Base-by-base conservation (phyloP, 2,888 invertebrate genomes). In the Epirrita christyi region DNA sequence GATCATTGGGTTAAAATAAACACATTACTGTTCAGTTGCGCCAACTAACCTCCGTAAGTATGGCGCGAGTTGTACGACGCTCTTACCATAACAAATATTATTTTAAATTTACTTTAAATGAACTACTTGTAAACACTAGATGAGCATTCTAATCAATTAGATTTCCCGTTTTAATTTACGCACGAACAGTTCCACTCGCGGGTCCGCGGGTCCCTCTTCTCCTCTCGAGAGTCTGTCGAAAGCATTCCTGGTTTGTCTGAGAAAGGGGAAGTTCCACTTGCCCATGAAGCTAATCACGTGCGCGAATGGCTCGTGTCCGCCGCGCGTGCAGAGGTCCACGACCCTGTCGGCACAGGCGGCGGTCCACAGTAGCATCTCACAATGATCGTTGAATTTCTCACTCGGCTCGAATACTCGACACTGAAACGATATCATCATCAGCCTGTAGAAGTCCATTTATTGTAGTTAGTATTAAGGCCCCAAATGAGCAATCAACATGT, bases 381-480 rank as follows among this genome's bases (percentile, higher is more conserved):
- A 81, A 70, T 88, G 93, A 40, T 91, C 86, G 73, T 95, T 95
- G 81, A 94, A 94, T 59, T 91, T 84, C 71, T 94, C 94, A 59
- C 94, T 94, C 70, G 93, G 93, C 65, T 95, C 95, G 77, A 95
- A 95, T 0, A 95, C 93, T 8, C 53, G 36, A 15, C 41, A 29
- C 41, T 61, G 44, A 0, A 63, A 14, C 0, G 6, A 41, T 9
- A 32, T 1, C n/a, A n/a, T n/a, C n/a, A n/a, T n/a, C n/a, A n/a
- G n/a, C n/a, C n/a, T n/a, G n/a, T n/a, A n/a, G n/a, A n/a, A n/a
- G n/a, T n/a, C n/a, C n/a, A n/a, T n/a, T n/a, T n/a, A n/a, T n/a
- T n/a, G n/a, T n/a, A n/a, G n/a, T n/a, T n/a, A n/a, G n/a, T n/a
- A n/a, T n/a, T n/a, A n/a, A n/a, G n/a, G n/a, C n/a, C n/a, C n/a